These are phyloP conservation scores for Boloria selene DNA, from an alignment of 2,888 invertebrate species.

Conservation along the genomic window DNA sequence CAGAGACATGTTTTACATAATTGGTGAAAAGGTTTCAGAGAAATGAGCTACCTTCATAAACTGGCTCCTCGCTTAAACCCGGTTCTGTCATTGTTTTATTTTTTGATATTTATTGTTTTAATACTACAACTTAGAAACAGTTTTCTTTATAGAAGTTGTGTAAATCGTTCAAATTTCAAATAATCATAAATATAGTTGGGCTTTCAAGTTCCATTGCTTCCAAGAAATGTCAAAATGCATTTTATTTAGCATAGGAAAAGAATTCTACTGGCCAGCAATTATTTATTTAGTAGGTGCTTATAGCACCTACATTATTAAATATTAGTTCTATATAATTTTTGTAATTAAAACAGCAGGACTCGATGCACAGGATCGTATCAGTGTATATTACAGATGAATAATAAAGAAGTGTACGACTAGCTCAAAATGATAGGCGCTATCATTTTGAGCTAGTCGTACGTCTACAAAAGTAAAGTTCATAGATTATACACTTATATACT, in stretches of 20 bases:
- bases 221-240: background rate
- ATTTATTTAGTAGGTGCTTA: too few relatives aligned
- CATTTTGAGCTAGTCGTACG: too few relatives aligned
- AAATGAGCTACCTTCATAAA: slow-evolving; percentile 7
- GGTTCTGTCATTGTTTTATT: background rate
- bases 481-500: too few relatives aligned
- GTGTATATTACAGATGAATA: too few relatives aligned
- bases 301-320: too few relatives aligned
- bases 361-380: too few relatives aligned
- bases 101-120: slow-evolving; percentile 3
- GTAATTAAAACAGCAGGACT: too few relatives aligned
- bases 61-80: background rate
- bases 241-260: background rate
- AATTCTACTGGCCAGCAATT: slow-evolving; percentile 6
- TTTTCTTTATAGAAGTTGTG: slow-evolving; percentile 10
- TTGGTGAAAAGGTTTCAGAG: background rate
- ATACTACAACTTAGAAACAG: slow-evolving; percentile 18
- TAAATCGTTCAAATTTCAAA: slow-evolving; percentile 9
- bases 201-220: background rate
- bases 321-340: too few relatives aligned
- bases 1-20: too few relatives aligned
- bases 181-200: background rate
- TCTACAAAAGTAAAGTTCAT: too few relatives aligned
- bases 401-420: too few relatives aligned
- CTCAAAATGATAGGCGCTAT: too few relatives aligned